Evolutionary conservation across 2,888 invertebrate genomes (phyloP).

Genomic region (Metopia argyrocephala): DNA sequence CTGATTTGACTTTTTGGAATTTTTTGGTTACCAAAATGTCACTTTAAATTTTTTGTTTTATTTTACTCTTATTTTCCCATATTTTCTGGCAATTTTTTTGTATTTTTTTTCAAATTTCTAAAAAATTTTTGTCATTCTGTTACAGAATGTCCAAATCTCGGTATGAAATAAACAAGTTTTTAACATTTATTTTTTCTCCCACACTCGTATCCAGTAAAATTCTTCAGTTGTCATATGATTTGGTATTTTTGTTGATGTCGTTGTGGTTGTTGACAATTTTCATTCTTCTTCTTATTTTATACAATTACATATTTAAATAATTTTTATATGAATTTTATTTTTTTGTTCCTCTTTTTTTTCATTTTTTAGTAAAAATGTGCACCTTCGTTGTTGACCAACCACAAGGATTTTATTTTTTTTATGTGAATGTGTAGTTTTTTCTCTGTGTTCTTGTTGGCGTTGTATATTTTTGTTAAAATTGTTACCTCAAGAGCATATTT

Average conservation of each 20-base stretch:
- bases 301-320: conserved; percentile 4
- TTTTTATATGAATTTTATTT: conserved; percentile 44
- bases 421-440: background rate
- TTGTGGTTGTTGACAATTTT: conserved; percentile 9
- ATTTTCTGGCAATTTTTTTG: background rate
- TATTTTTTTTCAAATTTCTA: conserved; percentile 5
- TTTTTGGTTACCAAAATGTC: conserved; percentile 42
- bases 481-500: conserved; percentile 16
- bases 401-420: conserved; percentile 20
- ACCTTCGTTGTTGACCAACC: conserved; percentile 56
- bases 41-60: conserved; percentile 12
- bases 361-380: conserved; percentile 52
- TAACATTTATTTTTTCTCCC: background rate
- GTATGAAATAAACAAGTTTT: conserved; percentile 37
- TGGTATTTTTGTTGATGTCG: conserved; percentile 22
- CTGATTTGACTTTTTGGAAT: too few species aligned
- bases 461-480: conserved; percentile 29
- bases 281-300: conserved; percentile 9
- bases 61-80: conserved; percentile 1
- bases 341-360: too few species aligned
- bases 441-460: background rate
- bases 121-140: conserved; percentile 41
- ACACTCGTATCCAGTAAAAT: conserved; percentile 22
- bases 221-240: conserved; percentile 54
- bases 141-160: conserved; percentile 53